Conservation (phyloP, 1,140 invertebrate species). For the Bombus superbus region DNA sequence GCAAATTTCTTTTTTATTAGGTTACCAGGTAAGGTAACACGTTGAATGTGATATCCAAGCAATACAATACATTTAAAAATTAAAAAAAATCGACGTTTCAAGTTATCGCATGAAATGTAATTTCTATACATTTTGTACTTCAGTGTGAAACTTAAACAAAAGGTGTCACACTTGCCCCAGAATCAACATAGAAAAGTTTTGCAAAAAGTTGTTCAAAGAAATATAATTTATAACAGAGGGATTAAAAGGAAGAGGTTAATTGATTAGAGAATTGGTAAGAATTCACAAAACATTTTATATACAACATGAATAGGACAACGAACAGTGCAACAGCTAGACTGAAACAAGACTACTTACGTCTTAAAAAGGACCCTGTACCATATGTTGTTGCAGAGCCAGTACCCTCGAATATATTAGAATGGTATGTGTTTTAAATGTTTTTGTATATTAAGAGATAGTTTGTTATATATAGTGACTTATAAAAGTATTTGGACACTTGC, state of each 20-base stretch:
- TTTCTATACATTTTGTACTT: neutral
- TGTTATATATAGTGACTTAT: neutral
- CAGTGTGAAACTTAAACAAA: neutral
- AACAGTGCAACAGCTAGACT: slow-evolving; percentile 92
- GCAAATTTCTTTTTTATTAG: neutral
- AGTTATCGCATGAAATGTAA: too few relatives aligned
- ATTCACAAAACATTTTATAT: neutral
- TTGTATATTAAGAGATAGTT: neutral
- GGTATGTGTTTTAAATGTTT: slow-evolving; percentile 84
- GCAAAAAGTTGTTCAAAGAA: neutral
- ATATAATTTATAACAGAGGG: neutral
- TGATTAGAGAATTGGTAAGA: slow-evolving; percentile 39
- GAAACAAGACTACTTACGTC: slow-evolving; percentile 96
- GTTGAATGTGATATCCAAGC: neutral
- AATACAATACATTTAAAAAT: neutral
- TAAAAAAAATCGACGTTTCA: neutral
- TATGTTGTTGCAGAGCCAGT: slow-evolving; percentile 97
- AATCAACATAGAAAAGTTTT: neutral
- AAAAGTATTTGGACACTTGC: neutral
- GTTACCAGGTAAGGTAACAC: neutral
- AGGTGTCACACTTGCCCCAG: neutral
- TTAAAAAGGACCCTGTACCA: slow-evolving; percentile 98
- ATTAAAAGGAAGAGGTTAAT: neutral
- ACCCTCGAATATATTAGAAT: slow-evolving; percentile 97
- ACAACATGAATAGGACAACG: slow-evolving; percentile 81